phyloP scores from a whole-genome alignment of 35 echinoderm and acorn worm species.

The Strongylocentrotus purpuratus region DNA sequence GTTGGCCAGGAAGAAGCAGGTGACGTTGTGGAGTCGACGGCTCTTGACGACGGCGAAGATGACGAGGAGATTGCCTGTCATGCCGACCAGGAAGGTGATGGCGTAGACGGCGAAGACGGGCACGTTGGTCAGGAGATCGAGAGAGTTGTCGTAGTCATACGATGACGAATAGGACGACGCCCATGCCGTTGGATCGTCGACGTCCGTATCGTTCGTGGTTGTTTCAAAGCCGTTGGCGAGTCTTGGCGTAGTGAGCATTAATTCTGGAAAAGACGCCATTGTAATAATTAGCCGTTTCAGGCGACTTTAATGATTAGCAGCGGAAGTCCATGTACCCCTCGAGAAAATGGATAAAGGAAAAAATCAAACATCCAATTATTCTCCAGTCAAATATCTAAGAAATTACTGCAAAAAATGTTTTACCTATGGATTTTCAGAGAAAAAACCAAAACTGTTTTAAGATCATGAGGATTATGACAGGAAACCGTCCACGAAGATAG shows the following conservation, averaged over 20 bases:
- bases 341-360: too few species aligned
- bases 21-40: constrained; percentile 79
- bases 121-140: constrained; percentile 3
- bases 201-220: background rate
- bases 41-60: constrained; percentile 74
- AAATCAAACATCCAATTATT: too few species aligned
- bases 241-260: background rate
- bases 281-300: background rate
- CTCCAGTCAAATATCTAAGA: too few species aligned
- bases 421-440: too few species aligned
- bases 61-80: constrained; percentile 76
- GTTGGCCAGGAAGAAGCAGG: constrained; percentile 78
- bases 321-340: too few species aligned
- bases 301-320: background rate
- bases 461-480: background rate
- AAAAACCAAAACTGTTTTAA: background rate
- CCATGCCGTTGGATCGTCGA: background rate
- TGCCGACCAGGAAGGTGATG: constrained; percentile 72
- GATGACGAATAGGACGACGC: background rate
- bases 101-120: constrained; percentile 53
- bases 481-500: background rate
- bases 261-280: background rate
- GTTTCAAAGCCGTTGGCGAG: background rate
- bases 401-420: too few species aligned
- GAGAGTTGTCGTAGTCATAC: background rate